phyloP scores from a whole-genome alignment of 2,113 vertebrate species.

The Australoheros scitulus region DNA sequence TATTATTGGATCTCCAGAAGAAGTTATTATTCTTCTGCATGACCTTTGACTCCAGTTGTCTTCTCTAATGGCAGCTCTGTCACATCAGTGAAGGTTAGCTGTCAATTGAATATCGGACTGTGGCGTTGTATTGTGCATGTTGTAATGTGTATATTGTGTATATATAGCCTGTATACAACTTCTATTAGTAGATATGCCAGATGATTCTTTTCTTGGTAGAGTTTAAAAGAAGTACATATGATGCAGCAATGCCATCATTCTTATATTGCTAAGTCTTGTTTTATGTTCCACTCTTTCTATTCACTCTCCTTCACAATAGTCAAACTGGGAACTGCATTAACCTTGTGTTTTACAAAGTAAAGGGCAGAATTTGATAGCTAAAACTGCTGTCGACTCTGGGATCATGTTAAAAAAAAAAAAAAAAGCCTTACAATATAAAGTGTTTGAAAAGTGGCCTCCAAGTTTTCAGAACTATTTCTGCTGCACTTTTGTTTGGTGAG shows the following conservation, averaged over 20 bases:
- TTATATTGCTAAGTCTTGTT: not conserved
- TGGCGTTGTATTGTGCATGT: constrained; percentile 16
- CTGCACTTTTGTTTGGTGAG: not conserved
- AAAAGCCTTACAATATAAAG: not conserved
- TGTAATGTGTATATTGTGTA: not conserved
- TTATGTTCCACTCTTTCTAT: not conserved
- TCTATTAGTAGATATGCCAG: not conserved
- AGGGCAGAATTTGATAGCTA: not conserved
- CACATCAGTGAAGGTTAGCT: constrained; percentile 49
- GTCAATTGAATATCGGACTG: constrained; percentile 26
- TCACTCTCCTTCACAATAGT: not conserved
- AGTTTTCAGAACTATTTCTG: not conserved
- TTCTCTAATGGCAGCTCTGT: constrained; percentile 35
- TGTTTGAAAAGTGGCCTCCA: not conserved
- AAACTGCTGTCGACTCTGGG: not conserved
- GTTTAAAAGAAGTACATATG: not conserved
- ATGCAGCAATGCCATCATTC: not conserved
- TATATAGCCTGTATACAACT: not conserved
- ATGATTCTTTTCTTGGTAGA: not conserved
- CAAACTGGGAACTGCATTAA: not conserved
- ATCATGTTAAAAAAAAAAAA: not conserved
- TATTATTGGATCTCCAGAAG: constrained; percentile 19
- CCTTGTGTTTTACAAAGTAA: not conserved
- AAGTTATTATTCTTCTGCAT: constrained; percentile 14
- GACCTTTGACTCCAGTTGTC: constrained; percentile 45